phyloP scores from a whole-genome alignment of 2,888 invertebrate genomes.

The Acheta domesticus region DNA sequence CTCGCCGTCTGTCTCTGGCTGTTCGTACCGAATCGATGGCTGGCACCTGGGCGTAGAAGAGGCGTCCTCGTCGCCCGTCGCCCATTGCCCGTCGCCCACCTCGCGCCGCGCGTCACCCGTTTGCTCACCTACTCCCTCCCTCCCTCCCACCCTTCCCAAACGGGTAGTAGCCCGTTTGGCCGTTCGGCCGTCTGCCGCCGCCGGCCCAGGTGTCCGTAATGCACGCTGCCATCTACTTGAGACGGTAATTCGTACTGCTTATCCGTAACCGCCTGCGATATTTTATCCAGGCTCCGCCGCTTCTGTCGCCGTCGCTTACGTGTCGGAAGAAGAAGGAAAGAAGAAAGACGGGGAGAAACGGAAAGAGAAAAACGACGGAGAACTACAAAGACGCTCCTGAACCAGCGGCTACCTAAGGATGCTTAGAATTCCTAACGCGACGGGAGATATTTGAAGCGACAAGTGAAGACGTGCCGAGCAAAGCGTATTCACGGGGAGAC shows the following conservation, averaged over 20 bases:
- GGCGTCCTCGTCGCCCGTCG: too few relatives aligned
- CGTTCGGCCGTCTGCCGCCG: not conserved
- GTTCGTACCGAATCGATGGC: not conserved
- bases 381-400: too few relatives aligned
- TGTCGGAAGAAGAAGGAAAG: too few relatives aligned
- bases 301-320: too few relatives aligned
- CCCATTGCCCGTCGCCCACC: not conserved
- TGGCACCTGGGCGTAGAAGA: not conserved
- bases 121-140: not conserved
- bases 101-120: not conserved
- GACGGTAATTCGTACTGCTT: conserved; percentile 9
- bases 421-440: too few relatives aligned
- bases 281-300: not conserved
- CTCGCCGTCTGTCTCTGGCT: not conserved
- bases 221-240: not conserved
- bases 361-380: too few relatives aligned
- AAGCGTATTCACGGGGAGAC: too few relatives aligned
- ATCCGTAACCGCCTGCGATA: not conserved
- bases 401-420: too few relatives aligned
- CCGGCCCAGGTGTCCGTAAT: conserved; percentile 6
- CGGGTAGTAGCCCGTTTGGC: not conserved
- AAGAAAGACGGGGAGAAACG: too few relatives aligned
- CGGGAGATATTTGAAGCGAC: too few relatives aligned
- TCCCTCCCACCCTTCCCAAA: not conserved
- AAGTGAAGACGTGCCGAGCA: too few relatives aligned